Evolutionary conservation across 2,797 vertebrate genomes (phyloP), one percentile per base, ranked within the genome.

Genomic region (Chelidonichthys spinosus): DNA sequence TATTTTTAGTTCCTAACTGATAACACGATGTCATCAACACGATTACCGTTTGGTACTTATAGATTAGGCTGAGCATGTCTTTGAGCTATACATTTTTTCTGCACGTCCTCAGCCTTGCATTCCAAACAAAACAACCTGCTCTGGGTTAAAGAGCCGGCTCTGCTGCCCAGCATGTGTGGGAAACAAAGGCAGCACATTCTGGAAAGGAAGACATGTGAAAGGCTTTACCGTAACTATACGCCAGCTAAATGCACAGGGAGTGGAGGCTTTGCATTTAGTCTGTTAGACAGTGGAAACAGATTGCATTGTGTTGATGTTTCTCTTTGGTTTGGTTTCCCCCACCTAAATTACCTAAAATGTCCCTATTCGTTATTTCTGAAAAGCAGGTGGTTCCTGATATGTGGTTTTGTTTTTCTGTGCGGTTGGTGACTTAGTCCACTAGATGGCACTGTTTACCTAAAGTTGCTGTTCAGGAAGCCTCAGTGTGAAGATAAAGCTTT

Each of bases 371-470:
- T 55, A 4, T 35, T 64, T 39, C 58, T 68, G 4, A 68, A 70
- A 76, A 9, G 17, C 18, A 46, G 3, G n/a, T n/a, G 3, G 18
- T 40, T 11, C 37, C 13, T 52, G 1, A 46, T 49, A 52, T 49
- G 7, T 14, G 9, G 8, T 65, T 60, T 42, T 3, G 11, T 39
- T 50, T 58, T 54, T 6, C 17, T 33, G 53, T 82, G 63, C 67
- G 59, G 61, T 70, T 64, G n/a, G 6, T 47, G 18, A 54, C 6
- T 33, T 2, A 1, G 6, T 64, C 76, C 91, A 89, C 81, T 86
- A 89, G 93, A 68, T 86, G 87, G 84, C 47, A 55, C 43, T 87
- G 76, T 88, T 81, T 49, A 50, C 67, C 32, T 61, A 2, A 62
- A 62, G n/a, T 53, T 72, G 4, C 15, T 52, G 13, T 5, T 17